Evolutionary conservation across 2,113 vertebrate species (phyloP).

Genomic region (Ursus arctos): DNA sequence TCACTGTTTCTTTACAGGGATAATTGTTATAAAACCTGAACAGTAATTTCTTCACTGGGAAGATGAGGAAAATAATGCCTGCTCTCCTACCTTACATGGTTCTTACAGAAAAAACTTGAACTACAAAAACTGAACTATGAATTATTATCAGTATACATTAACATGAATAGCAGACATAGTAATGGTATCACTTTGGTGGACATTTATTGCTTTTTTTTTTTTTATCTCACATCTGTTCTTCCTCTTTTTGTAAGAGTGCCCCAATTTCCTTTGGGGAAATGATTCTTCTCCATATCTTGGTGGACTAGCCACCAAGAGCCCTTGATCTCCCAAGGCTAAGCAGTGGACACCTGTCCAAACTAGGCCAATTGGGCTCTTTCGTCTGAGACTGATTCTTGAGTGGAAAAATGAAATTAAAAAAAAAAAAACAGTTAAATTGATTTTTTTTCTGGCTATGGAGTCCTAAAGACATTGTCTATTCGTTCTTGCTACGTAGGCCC

Average conservation of each 20-base stretch:
- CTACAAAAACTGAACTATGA: background rate
- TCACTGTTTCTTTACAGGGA: background rate
- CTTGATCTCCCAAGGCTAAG: background rate
- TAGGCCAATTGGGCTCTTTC: background rate
- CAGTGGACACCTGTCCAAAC: background rate
- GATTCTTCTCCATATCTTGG: background rate
- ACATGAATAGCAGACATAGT: background rate
- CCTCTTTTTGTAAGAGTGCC: background rate
- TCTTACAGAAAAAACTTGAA: background rate
- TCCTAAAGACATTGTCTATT: background rate
- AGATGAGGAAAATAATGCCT: background rate
- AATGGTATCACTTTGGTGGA: background rate
- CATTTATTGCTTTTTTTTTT: background rate
- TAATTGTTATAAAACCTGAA: background rate
- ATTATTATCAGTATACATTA: background rate
- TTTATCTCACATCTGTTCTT: background rate
- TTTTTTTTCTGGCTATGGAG: background rate
- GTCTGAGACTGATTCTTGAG: background rate
- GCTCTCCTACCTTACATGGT: background rate
- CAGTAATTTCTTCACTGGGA: background rate
- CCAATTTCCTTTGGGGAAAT: background rate
- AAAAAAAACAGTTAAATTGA: background rate
- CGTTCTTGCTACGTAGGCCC: background rate
- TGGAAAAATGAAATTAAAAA: background rate
- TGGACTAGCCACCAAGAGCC: background rate